A percentile compares a stretch with the other conserved stretches of the same genome.
phyloP scores from a whole-genome alignment of 1,140 invertebrate genomes.

The Hycleus cichorii region DNA sequence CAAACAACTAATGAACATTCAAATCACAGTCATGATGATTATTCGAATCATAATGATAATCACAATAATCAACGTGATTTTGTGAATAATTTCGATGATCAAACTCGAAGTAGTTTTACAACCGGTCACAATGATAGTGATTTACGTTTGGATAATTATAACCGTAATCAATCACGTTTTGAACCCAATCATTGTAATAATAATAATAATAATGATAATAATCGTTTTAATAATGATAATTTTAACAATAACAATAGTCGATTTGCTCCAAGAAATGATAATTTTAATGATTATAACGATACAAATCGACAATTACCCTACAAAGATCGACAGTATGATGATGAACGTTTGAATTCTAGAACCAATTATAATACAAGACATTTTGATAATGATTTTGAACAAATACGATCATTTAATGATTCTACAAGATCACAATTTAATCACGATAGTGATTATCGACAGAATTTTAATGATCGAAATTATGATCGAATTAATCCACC shows the following conservation, averaged over 20 bases:
- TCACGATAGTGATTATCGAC: no score
- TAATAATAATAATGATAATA: slow-evolving; percentile 1
- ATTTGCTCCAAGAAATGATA: background rate
- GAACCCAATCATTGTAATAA: background rate
- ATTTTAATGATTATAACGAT: background rate
- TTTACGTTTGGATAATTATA: slow-evolving; percentile 4
- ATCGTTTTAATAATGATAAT: background rate
- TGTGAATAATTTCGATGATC: slow-evolving; percentile 33
- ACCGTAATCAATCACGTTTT: slow-evolving; percentile 7
- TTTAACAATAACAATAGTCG: slow-evolving; percentile 6
- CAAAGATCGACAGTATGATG: background rate
- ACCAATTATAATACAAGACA: background rate
- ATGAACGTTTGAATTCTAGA: slow-evolving; percentile 1
- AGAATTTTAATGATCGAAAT: no score
- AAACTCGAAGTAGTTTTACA: slow-evolving; percentile 34
- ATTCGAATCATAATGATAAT: slow-evolving; percentile 13
- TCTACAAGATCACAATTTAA: no score
- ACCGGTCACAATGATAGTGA: slow-evolving; percentile 23
- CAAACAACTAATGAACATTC: slow-evolving; percentile 17
- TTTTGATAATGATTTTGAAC: background rate
- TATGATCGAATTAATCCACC: no score
- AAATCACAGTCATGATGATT: slow-evolving; percentile 21
- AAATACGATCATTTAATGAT: no score
- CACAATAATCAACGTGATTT: slow-evolving; percentile 16
- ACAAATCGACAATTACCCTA: background rate